Evolutionary conservation across 2,888 invertebrate genomes (phyloP).

Genomic region (Brachyopa scutellaris): DNA sequence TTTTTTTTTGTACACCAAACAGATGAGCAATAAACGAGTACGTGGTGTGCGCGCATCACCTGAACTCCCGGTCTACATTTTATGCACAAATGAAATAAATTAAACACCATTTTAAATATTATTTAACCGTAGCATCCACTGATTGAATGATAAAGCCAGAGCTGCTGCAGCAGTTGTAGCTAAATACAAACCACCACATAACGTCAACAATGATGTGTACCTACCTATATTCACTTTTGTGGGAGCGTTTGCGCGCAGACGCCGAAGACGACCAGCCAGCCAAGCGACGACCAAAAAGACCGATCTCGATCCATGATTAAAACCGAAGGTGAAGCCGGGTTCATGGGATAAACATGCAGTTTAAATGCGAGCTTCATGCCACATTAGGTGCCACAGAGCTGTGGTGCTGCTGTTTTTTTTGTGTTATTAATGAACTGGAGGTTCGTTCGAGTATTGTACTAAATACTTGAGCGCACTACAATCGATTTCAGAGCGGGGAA

Average conservation of each 20-base stretch:
- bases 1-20: too few relatives aligned
- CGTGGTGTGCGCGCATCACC: constrained; percentile 46
- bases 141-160: constrained; percentile 66
- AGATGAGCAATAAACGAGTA: constrained; percentile 44
- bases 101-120: constrained; percentile 69
- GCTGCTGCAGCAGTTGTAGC: constrained; percentile 7
- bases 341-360: constrained; percentile 73
- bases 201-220: constrained; percentile 29
- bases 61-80: constrained; percentile 59
- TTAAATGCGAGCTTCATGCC: constrained; percentile 73
- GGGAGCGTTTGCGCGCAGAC: constrained; percentile 57
- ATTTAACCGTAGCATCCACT: constrained; percentile 56
- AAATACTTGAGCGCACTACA: constrained; percentile 48
- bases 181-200: constrained; percentile 8
- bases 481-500: constrained; percentile 9
- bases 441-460: constrained; percentile 47
- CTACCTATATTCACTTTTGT: constrained; percentile 35
- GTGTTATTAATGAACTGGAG: constrained; percentile 64
- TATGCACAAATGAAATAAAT: constrained; percentile 67
- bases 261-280: constrained; percentile 57
- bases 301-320: constrained; percentile 69
- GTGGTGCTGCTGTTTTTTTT: constrained; percentile 19
- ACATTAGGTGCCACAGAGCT: constrained; percentile 66
- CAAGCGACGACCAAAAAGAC: constrained; percentile 34
- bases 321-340: constrained; percentile 71